Base-by-base conservation (phyloP, 2,797 vertebrate species). In the Acipenser oxyrinchus region DNA sequence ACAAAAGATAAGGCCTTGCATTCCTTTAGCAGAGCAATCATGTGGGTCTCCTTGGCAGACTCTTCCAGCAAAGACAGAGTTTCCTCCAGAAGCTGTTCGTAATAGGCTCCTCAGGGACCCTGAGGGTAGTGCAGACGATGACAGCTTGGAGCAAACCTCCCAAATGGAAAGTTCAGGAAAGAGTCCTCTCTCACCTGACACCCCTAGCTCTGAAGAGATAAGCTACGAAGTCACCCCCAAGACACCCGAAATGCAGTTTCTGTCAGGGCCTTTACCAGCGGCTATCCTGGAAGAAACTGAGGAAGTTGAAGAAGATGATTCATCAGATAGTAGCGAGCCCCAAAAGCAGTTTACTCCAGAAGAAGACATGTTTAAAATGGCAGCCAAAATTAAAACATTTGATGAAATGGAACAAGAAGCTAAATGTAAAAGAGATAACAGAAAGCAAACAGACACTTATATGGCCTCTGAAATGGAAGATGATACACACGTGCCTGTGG, bases 291-390 rank as follows among this genome's bases (percentile, higher is more conserved):
- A 96, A 84, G 93, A 94, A 71, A 81, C 80, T 1, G 93, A 95
- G 74, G 93, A 95, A 78, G 82, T 87, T 2, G 91, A 95, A 67
- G 86, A 94, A 57, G 88, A 91, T 0, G 83, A 89, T 69, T 72
- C 55, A 49, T 80, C 82, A 2, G 91, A 94, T 80, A 91, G 77
- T 51, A 89, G 75, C 13, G 89, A 93, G 73, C 86, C 93, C 77
- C 93, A 84, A 74, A 95, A 88, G 86, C 92, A 91, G 77, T 87
- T 96, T 76, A 96, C 94, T 8, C 96, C 97, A 0, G 96, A 99
- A 79, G 95, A 99, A 76, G 95, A 97, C 75, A 99, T 98, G 95
- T 98, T 99, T 89, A 99, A 99, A 88, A 99, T 99, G 94, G 96
- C 94, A 79, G 93, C 96, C 77, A 99, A 96, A 91, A 92, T 98